Percentiles rank a stretch among this genome's conserved stretches.
phyloP scores from a whole-genome alignment of 2,797 vertebrate genomes.

The Acridotheres tristis region DNA sequence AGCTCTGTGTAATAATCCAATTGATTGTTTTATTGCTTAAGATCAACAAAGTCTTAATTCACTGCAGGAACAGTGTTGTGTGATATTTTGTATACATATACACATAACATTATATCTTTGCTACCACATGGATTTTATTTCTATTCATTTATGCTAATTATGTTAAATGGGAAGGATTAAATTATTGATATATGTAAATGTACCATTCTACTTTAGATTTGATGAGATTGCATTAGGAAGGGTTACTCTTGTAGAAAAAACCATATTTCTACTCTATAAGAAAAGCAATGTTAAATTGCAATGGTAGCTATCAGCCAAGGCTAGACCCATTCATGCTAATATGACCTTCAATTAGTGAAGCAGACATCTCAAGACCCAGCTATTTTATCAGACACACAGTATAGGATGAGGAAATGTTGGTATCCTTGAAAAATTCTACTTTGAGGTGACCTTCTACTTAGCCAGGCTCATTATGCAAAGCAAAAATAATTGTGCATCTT shows the following conservation, averaged over 20 bases:
- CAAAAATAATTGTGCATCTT: constrained; percentile 35
- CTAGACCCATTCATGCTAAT: constrained; percentile 57
- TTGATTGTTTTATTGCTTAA: neutral
- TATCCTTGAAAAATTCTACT: constrained; percentile 49
- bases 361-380: constrained; percentile 10
- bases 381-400: constrained; percentile 9
- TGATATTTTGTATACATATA: neutral
- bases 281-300: constrained; percentile 8
- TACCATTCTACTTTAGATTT: neutral
- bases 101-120: neutral
- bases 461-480: constrained; percentile 52
- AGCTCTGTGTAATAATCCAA: neutral
- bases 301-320: constrained; percentile 28
- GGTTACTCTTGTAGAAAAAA: neutral
- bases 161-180: neutral
- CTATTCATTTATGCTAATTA: neutral
- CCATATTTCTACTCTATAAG: neutral
- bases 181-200: neutral
- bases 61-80: neutral
- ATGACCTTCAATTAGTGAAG: constrained; percentile 66
- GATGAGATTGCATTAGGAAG: neutral
- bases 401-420: neutral
- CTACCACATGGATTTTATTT: neutral
- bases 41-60: constrained; percentile 26
- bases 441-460: constrained; percentile 55